Evolutionary conservation across 2,113 vertebrate species (phyloP).

Genomic region (Thunnus maccoyii): DNA sequence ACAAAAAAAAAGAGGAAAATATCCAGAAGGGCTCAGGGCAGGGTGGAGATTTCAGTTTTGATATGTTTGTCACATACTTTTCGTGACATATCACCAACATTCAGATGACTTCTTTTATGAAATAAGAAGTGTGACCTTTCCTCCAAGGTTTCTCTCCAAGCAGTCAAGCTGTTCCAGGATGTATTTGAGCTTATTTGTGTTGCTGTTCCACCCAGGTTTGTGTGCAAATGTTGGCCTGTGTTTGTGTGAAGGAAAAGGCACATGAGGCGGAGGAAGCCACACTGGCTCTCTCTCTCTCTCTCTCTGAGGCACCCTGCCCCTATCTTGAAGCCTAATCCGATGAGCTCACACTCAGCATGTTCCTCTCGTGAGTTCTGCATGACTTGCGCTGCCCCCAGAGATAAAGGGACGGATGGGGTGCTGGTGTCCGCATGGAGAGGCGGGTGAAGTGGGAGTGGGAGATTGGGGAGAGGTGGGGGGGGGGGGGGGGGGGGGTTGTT

Average conservation of each 20-base stretch:
- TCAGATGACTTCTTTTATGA: neutral
- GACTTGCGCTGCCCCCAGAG: slow-evolving; percentile 83
- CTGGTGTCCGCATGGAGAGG: slow-evolving; percentile 62
- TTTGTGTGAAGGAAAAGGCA: slow-evolving; percentile 22
- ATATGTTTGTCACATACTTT: slow-evolving; percentile 18
- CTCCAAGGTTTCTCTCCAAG: neutral
- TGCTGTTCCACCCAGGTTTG: slow-evolving; percentile 23
- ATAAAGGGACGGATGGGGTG: slow-evolving; percentile 75
- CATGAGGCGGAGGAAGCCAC: slow-evolving; percentile 54
- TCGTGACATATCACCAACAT: neutral
- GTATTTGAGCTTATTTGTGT: slow-evolving; percentile 21
- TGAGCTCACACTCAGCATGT: slow-evolving; percentile 84
- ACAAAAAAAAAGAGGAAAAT: slow-evolving; percentile 27
- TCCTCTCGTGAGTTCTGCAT: slow-evolving; percentile 86
- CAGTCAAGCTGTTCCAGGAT: neutral
- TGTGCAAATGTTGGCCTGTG: slow-evolving; percentile 28
- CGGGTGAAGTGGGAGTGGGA: slow-evolving; percentile 8
- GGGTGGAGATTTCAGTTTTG: slow-evolving; percentile 14
- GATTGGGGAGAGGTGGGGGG: neutral
- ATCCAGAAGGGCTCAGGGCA: slow-evolving; percentile 29
- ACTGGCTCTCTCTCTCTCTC: slow-evolving; percentile 26
- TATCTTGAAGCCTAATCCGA: slow-evolving; percentile 79
- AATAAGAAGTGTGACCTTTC: neutral
- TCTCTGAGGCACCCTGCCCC: slow-evolving; percentile 64
- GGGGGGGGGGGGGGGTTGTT: slow-evolving; percentile 13